Evolutionary conservation across 2,113 vertebrate species (phyloP), one percentile per base, ranked within the genome.

Genomic region (Oncorhynchus nerka): DNA sequence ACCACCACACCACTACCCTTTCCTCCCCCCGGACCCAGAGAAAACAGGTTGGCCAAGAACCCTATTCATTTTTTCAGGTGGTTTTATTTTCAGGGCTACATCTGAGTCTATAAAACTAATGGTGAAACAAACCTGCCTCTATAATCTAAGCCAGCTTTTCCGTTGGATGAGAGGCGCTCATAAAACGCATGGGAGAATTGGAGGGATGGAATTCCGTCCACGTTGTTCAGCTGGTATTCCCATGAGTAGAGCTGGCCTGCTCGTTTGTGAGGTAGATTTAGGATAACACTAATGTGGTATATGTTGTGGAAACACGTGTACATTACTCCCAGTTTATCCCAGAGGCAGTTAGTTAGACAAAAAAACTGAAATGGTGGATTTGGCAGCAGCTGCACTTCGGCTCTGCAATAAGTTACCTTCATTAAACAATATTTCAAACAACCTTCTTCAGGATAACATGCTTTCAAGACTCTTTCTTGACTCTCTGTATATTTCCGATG

Each of bases 21-120:
- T 78, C 72, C 59, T 32, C 70, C 8, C 8, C 39, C 39, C 8
- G 8, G 39, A 87, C 66, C 76, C 28, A 34, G 51, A 69, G 84
- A 84, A 90, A 80, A 79, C 74, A 84, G 19, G 57, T 57, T 70
- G 68, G 79, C 67, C 75, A 73, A 73, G 73, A 78, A 71, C 55
- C 49, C 71, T 70, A 69, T 75, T 24, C 73, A 34, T 57, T 84
- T 45, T 11, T 45, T 45, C 39, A 45, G 39, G 39, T 45, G 39
- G 39, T 45, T 9, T 45, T 11, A 45, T 45, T 45, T 89, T 86
- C 73, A 82, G 48, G 62, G 48, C 75, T 85, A 82, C 78, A 84
- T 84, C 83, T 22, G 5, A 78, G 62, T 83, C 84, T 73, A 80
- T 90, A 81, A 92, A 88, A 85, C 67, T 28, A 74, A 81, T 80